Evolutionary conservation across 2,797 vertebrate genomes (phyloP).

Genomic region (Acipenser transmontanus): DNA sequence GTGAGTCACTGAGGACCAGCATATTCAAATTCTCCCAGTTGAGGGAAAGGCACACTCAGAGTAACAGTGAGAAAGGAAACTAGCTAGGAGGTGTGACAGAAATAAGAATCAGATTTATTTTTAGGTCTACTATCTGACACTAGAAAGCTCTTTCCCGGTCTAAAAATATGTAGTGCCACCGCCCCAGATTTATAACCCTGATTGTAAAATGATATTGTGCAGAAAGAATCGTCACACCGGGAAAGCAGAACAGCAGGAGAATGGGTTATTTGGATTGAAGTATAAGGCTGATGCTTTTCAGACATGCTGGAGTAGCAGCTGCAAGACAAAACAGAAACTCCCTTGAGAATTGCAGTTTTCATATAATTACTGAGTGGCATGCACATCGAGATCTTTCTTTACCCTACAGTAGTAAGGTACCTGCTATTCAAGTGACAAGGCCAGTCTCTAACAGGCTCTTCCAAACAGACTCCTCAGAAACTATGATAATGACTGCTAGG

Average conservation of each 20-base stretch:
- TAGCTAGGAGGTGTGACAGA: background rate
- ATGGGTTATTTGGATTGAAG: background rate
- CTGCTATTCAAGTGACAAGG: too few species aligned
- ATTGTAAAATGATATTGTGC: background rate
- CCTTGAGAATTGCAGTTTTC: background rate
- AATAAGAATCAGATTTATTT: conserved; percentile 1
- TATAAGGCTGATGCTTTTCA: background rate
- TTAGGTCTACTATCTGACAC: background rate
- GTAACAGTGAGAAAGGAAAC: too few species aligned
- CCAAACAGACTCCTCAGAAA: too few species aligned
- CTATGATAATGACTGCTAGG: too few species aligned
- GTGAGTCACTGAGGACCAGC: too few species aligned
- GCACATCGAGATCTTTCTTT: too few species aligned
- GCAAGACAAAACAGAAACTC: background rate
- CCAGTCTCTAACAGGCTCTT: too few species aligned
- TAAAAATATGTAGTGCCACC: background rate
- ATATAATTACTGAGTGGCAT: too few species aligned
- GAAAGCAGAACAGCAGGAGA: background rate
- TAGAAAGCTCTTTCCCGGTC: background rate
- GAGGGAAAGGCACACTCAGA: too few species aligned
- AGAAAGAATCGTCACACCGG: background rate
- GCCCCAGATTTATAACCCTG: background rate
- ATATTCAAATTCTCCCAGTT: too few species aligned
- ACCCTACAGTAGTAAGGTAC: too few species aligned
- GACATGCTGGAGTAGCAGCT: background rate